Conservation (phyloP, 1,140 invertebrate species). For the Linepithema humile region DNA sequence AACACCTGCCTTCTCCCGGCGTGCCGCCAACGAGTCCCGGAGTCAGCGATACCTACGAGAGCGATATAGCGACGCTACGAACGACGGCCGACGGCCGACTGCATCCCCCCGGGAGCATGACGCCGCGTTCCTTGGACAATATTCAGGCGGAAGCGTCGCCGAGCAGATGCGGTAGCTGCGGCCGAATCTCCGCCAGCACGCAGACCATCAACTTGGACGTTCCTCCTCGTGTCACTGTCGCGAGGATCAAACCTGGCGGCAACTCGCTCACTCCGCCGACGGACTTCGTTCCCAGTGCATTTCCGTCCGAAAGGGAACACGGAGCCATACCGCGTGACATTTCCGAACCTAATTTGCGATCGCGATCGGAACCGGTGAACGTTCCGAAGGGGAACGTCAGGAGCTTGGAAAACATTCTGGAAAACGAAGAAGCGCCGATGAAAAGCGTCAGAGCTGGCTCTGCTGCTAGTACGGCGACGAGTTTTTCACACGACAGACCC, state of each 20-base stretch:
- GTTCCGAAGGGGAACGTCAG: slow-evolving; percentile 69
- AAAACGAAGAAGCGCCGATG: slow-evolving; percentile 71
- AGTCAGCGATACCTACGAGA: neutral
- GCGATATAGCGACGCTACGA: slow-evolving; percentile 4
- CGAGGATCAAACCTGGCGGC: neutral
- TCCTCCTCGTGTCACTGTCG: neutral
- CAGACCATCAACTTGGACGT: slow-evolving; percentile 42
- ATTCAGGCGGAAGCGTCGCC: slow-evolving; percentile 10
- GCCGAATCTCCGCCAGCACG: slow-evolving; percentile 50
- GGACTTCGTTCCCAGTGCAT: neutral
- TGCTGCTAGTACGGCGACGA: neutral
- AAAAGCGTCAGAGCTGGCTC: slow-evolving; percentile 20
- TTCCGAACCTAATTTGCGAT: slow-evolving; percentile 79
- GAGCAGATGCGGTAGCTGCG: slow-evolving; percentile 59
- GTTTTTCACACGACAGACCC: slow-evolving; percentile 32
- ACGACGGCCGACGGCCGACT: slow-evolving; percentile 39
- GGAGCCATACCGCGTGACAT: slow-evolving; percentile 70
- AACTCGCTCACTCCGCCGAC: neutral
- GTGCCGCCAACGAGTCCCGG: neutral
- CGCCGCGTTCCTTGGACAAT: neutral
- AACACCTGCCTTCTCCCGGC: neutral
- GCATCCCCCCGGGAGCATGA: neutral
- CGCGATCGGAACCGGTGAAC: slow-evolving; percentile 63
- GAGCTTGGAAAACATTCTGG: slow-evolving; percentile 81
- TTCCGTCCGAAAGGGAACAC: neutral